Evolutionary conservation across 2,113 vertebrate species (phyloP).

Genomic region (Muntiacus reevesi): DNA sequence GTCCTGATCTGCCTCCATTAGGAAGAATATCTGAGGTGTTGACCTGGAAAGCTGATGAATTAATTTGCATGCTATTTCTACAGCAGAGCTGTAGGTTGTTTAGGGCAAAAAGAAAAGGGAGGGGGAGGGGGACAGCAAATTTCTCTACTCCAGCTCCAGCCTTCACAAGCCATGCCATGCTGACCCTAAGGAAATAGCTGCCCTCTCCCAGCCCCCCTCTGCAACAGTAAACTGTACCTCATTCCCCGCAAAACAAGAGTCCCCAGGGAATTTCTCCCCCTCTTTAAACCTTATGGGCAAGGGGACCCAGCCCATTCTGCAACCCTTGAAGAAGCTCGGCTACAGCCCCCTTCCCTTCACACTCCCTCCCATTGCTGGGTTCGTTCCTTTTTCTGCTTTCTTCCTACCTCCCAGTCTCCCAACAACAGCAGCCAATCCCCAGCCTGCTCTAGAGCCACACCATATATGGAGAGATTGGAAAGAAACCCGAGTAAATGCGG

Average conservation of each 20-base stretch:
- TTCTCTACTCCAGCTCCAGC: not conserved
- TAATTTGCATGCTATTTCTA: not conserved
- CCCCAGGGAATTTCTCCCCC: not conserved
- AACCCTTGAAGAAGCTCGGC: not conserved
- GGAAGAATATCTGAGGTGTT: not conserved
- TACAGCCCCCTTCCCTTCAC: not conserved
- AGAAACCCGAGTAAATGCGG: conserved; percentile 49
- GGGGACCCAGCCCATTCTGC: not conserved
- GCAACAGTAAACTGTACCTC: not conserved
- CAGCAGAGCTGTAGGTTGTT: not conserved
- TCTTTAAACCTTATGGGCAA: not conserved
- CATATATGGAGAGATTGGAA: conserved; percentile 76
- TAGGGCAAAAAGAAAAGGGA: not conserved
- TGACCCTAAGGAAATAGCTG: not conserved
- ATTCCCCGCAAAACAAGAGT: not conserved
- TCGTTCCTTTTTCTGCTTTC: conserved; percentile 61
- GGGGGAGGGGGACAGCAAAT: not conserved
- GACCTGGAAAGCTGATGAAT: not conserved
- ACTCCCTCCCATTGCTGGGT: not conserved
- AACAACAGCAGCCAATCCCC: conserved; percentile 69
- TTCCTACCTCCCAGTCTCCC: conserved; percentile 55
- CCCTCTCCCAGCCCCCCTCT: not conserved
- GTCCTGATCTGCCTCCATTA: not conserved
- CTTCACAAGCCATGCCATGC: not conserved
- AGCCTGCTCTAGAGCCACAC: conserved; percentile 57